Conservation (phyloP, 2,888 invertebrate genomes). For the Hofmannophila pseudospretella region DNA sequence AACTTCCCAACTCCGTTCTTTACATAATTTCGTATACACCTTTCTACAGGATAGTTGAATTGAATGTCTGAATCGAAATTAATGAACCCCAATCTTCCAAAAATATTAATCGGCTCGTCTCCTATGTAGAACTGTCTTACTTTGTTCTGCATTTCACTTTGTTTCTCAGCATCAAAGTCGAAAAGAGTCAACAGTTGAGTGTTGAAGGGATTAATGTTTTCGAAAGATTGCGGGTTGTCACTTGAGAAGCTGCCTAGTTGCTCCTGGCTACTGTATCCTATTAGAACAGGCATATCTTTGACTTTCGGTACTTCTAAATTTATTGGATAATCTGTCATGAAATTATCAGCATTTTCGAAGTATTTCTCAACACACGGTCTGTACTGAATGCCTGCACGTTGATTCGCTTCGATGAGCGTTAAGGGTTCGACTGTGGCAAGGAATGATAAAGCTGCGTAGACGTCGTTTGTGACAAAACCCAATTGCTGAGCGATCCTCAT, state of each 20-base stretch:
- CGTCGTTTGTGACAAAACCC: constrained; percentile 19
- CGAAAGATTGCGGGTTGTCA: constrained; percentile 1
- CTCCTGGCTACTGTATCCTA: constrained; percentile 31
- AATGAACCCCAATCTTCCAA: constrained; percentile 21
- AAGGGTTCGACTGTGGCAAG: constrained; percentile 23
- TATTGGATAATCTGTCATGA: constrained; percentile 25
- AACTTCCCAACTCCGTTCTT: constrained; percentile 26
- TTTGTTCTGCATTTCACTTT: constrained; percentile 21
- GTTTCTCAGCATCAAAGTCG: constrained; percentile 18
- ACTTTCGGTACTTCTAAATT: constrained; percentile 20
- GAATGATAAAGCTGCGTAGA: constrained; percentile 28
- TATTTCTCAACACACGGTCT: constrained; percentile 30
- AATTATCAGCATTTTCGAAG: constrained; percentile 28
- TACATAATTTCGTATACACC: constrained; percentile 32
- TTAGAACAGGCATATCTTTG: constrained; percentile 24
- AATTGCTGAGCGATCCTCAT: constrained; percentile 20
- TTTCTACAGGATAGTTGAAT: constrained; percentile 36
- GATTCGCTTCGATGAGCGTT: constrained; percentile 24
- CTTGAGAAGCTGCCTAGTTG: constrained; percentile 8
- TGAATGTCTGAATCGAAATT: constrained; percentile 42
- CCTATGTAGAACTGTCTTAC: constrained; percentile 42
- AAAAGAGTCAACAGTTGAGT: constrained; percentile 11
- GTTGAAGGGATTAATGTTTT: background rate
- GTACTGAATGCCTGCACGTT: constrained; percentile 6
- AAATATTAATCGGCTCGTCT: constrained; percentile 25